phyloP scores from a whole-genome alignment of 2,888 invertebrate genomes.

The Cyclophora punctaria region DNA sequence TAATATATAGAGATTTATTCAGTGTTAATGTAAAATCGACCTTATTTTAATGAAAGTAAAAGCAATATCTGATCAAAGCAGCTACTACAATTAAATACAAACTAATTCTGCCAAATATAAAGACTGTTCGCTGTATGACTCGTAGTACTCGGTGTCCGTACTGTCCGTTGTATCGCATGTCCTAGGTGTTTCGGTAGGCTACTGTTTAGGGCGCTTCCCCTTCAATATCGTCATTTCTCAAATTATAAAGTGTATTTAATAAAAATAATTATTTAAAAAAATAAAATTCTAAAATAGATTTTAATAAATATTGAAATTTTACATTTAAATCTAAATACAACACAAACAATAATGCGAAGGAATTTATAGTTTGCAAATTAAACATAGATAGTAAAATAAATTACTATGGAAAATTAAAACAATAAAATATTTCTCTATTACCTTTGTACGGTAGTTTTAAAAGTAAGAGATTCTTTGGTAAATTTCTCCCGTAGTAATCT shows the following conservation, averaged over 20 bases:
- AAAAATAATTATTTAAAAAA: slow-evolving; percentile 13
- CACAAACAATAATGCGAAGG: slow-evolving; percentile 55
- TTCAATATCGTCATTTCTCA: slow-evolving; percentile 20
- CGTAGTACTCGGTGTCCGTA: slow-evolving; percentile 9
- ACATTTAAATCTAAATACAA: slow-evolving; percentile 24
- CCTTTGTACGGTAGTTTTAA: slow-evolving; percentile 60
- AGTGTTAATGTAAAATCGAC: too few species aligned
- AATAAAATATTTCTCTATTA: slow-evolving; percentile 61
- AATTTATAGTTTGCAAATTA: slow-evolving; percentile 60
- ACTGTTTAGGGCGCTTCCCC: slow-evolving; percentile 15
- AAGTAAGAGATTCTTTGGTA: slow-evolving; percentile 55
- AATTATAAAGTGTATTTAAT: slow-evolving; percentile 15
- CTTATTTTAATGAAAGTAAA: too few species aligned
- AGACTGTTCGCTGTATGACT: slow-evolving; percentile 18
- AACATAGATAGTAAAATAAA: slow-evolving; percentile 46
- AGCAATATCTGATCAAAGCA: neutral
- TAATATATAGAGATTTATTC: too few species aligned
- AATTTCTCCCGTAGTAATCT: slow-evolving; percentile 60
- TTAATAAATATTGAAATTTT: slow-evolving; percentile 29
- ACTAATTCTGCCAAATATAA: slow-evolving; percentile 22
- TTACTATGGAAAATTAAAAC: slow-evolving; percentile 39
- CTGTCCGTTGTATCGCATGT: slow-evolving; percentile 13
- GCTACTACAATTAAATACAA: neutral
- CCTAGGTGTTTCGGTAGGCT: slow-evolving; percentile 17
- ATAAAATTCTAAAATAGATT: slow-evolving; percentile 22